Evolutionary conservation across 2,888 invertebrate species (phyloP).

Genomic region (Ariolimax columbianus): DNA sequence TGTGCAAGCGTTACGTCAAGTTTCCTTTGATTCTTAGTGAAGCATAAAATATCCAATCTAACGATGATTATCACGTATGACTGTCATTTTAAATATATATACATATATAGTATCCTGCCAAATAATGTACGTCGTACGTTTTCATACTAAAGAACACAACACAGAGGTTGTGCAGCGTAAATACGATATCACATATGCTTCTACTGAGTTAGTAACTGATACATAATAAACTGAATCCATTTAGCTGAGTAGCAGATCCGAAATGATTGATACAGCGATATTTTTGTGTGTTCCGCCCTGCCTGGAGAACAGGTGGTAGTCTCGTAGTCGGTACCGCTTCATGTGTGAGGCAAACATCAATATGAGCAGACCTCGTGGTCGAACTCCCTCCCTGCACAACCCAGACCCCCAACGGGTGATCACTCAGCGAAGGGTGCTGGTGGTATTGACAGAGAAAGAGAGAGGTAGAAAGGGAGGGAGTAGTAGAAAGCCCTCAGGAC

Average conservation of each 20-base stretch:
- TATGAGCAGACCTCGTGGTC: conserved; percentile 15
- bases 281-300: background rate
- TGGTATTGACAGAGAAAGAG: conserved; percentile 11
- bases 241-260: background rate
- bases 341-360: conserved; percentile 1
- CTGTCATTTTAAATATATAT: background rate
- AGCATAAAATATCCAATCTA: background rate
- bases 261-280: background rate
- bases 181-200: background rate
- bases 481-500: no score
- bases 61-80: background rate
- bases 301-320: conserved; percentile 7
- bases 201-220: no score
- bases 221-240: background rate
- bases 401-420: background rate
- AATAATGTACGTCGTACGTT: background rate
- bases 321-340: background rate
- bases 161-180: background rate
- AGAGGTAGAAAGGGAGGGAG: background rate
- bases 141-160: background rate
- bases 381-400: conserved; percentile 2
- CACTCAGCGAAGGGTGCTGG: background rate
- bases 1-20: no score
- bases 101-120: background rate
- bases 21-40: no score